Evolutionary conservation across 2,797 vertebrate species (phyloP).

Genomic region (Silurus aristotelis): DNA sequence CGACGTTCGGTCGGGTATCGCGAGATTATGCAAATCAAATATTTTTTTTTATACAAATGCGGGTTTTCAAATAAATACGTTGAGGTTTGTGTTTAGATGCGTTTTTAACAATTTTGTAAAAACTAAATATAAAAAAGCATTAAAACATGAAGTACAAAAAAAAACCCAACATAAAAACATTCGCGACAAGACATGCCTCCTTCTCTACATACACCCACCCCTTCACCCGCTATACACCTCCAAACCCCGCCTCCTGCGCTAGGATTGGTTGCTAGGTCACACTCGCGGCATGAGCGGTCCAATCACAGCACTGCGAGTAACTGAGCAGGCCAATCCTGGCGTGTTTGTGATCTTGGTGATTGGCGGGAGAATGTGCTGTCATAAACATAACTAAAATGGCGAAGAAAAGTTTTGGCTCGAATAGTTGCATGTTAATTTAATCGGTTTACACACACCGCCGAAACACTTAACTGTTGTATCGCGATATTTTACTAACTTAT

Average conservation of each 20-base stretch:
- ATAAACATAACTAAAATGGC: conserved; percentile 11
- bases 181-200: neutral
- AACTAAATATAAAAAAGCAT: neutral
- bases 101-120: no score
- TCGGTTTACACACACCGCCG: no score
- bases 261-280: neutral
- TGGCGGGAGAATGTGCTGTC: conserved; percentile 48
- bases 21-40: conserved; percentile 65
- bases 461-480: no score
- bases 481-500: no score
- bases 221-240: no score
- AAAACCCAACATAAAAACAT: neutral
- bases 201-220: neutral
- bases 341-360: conserved; percentile 34
- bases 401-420: neutral
- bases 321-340: neutral
- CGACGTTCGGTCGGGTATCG: conserved; percentile 60
- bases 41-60: neutral
- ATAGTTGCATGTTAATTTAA: no score
- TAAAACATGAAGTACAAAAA: neutral
- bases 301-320: neutral
- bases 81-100: neutral
- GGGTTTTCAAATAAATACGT: neutral
- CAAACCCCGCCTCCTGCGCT: neutral
- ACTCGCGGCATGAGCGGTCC: neutral